Evolutionary conservation across 2,888 invertebrate genomes (phyloP).

Genomic region (Nemotelus pantherinus): DNA sequence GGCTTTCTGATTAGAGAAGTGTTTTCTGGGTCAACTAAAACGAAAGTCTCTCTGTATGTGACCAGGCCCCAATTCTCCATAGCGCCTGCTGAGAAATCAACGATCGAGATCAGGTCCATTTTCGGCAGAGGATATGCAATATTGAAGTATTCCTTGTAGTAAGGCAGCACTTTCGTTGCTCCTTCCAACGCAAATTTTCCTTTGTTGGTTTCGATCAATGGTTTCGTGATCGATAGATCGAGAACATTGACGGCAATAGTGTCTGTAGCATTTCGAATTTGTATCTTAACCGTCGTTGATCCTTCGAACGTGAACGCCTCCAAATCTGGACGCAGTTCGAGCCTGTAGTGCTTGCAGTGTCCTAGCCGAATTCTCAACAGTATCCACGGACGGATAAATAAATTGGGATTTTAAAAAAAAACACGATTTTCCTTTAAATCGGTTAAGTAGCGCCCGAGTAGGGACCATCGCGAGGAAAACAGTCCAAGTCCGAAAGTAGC

Average conservation of each 20-base stretch:
- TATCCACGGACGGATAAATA: too few species aligned
- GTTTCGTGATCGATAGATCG: conserved; percentile 77
- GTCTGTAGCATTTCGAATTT: conserved; percentile 75
- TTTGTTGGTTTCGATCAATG: conserved; percentile 67
- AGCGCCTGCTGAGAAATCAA: too few species aligned
- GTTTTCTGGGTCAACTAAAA: too few species aligned
- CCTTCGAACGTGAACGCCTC: conserved; percentile 87
- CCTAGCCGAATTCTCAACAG: too few species aligned
- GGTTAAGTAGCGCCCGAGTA: too few species aligned
- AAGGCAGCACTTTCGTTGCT: conserved; percentile 90
- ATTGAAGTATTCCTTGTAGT: conserved; percentile 94
- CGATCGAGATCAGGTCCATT: conserved; percentile 95
- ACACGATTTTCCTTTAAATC: too few species aligned
- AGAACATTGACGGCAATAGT: conserved; percentile 80
- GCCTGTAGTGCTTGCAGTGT: conserved; percentile 88
- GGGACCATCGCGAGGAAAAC: too few species aligned
- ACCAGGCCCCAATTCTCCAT: too few species aligned
- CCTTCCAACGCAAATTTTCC: conserved; percentile 90
- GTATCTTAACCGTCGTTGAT: conserved; percentile 81
- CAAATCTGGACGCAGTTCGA: conserved; percentile 86
- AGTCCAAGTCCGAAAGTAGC: too few species aligned
- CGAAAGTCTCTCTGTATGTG: too few species aligned
- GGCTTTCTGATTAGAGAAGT: too few species aligned
- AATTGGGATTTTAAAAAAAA: too few species aligned
- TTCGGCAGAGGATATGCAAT: conserved; percentile 96